A percentile compares a stretch with the other conserved stretches of the same genome.
Evolutionary conservation across 2,888 invertebrate genomes (phyloP).

Genomic region (Drosophila tanythrix): DNA sequence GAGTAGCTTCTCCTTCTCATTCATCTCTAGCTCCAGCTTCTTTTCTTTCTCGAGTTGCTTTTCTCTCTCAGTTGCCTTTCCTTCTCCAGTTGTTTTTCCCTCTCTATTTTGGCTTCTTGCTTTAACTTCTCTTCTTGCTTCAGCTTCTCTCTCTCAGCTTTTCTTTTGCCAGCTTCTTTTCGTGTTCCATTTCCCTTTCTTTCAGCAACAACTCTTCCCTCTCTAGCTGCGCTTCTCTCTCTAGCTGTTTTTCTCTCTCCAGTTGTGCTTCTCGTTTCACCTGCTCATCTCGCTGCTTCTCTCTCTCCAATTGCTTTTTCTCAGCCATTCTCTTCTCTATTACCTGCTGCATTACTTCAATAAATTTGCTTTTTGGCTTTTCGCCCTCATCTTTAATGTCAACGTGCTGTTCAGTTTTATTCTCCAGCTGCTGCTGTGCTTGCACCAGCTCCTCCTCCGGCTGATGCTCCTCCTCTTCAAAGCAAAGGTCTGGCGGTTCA

Average conservation of each 20-base stretch:
- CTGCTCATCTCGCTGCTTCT: neutral
- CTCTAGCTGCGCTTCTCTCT: neutral
- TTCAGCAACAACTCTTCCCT: neutral
- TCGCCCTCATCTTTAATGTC: neutral
- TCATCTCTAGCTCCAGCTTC: neutral
- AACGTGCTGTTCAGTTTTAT: neutral
- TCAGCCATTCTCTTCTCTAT: neutral
- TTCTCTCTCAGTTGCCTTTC: neutral
- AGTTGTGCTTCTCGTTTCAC: neutral
- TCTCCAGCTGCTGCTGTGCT: neutral
- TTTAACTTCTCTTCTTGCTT: neutral
- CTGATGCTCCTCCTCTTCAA: conserved; percentile 3
- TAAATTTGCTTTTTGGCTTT: neutral
- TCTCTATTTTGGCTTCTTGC: conserved; percentile 1
- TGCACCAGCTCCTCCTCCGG: neutral
- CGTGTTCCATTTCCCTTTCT: neutral
- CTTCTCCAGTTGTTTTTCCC: neutral
- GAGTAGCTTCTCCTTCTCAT: neutral
- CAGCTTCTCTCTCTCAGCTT: neutral
- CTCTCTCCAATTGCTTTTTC: neutral
- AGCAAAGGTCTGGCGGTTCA: conserved; percentile 15
- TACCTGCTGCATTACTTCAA: neutral
- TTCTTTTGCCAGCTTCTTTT: neutral
- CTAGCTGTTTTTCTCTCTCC: neutral
- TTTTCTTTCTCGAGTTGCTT: neutral